These are phyloP conservation scores for Myopa testacea DNA, from an alignment of 2,888 invertebrate species.

Conservation along the genomic window DNA sequence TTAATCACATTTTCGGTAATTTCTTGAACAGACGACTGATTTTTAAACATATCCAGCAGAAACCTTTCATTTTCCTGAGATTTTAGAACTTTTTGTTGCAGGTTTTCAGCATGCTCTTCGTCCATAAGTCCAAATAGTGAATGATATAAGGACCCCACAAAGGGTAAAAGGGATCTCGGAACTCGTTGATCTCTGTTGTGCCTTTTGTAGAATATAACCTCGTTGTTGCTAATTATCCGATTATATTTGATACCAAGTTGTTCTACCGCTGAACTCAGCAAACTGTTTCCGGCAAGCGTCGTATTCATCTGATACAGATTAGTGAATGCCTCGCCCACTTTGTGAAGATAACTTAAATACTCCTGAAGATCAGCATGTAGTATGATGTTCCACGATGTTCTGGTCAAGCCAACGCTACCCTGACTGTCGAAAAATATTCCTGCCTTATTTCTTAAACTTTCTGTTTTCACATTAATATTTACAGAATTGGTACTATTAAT, in stretches of 20 bases:
- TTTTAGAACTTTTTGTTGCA: background rate
- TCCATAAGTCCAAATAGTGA: constrained; percentile 12
- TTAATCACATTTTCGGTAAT: constrained; percentile 7
- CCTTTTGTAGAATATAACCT: constrained; percentile 9
- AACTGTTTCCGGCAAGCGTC: background rate
- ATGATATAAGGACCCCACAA: constrained; percentile 2
- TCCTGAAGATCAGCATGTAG: constrained; percentile 8
- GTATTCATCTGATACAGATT: background rate
- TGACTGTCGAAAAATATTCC: constrained; percentile 11
- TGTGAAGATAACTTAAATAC: background rate
- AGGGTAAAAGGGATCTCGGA: constrained; percentile 5
- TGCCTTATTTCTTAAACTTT: constrained; percentile 8
- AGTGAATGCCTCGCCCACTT: background rate
- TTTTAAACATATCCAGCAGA: background rate
- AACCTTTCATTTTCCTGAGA: background rate
- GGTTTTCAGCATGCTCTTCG: constrained; percentile 6
- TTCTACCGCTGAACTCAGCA: background rate
- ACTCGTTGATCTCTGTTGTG: background rate
- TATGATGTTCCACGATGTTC: constrained; percentile 8
- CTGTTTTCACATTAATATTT: background rate
- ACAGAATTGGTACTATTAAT: background rate
- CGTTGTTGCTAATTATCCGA: background rate
- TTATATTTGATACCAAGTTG: background rate
- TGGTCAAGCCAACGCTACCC: constrained; percentile 3
- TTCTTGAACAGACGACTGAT: constrained; percentile 4